Evolutionary conservation across 2,888 invertebrate genomes (phyloP).

Genomic region (Fragum sueziense): DNA sequence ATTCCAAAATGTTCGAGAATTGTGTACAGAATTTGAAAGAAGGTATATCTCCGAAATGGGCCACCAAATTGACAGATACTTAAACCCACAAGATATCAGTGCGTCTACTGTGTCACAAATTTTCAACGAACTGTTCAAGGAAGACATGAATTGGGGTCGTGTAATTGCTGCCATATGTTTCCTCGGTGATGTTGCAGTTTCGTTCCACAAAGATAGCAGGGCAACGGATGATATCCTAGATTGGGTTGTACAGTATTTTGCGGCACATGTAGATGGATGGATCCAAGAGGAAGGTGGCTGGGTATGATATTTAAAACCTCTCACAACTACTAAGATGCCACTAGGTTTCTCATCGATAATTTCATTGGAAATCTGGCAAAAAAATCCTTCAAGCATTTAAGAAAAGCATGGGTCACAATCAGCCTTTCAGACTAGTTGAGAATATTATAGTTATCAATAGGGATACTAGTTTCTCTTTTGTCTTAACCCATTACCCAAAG

Average conservation of each 20-base stretch:
- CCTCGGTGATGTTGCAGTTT: background rate
- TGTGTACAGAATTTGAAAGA: constrained; percentile 1
- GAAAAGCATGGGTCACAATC: no score
- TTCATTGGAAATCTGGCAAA: no score
- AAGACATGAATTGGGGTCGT: constrained; percentile 2
- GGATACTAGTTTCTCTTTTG: no score
- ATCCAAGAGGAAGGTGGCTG: background rate
- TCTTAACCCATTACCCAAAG: no score
- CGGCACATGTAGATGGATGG: background rate
- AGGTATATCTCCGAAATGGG: background rate
- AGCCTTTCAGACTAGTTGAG: no score
- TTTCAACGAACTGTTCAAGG: background rate
- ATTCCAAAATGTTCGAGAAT: background rate
- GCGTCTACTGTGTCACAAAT: background rate
- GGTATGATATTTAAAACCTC: background rate
- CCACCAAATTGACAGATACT: background rate
- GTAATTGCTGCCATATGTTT: background rate
- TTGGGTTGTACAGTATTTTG: background rate
- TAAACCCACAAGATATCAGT: background rate
- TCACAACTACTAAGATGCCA: no score
- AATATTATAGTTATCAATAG: no score
- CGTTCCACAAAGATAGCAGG: background rate
- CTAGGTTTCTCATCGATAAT: no score
- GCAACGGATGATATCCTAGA: background rate
- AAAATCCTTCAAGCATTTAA: no score